Base-by-base conservation (phyloP, 2,797 vertebrate species). In the Syngnathus acus region DNA sequence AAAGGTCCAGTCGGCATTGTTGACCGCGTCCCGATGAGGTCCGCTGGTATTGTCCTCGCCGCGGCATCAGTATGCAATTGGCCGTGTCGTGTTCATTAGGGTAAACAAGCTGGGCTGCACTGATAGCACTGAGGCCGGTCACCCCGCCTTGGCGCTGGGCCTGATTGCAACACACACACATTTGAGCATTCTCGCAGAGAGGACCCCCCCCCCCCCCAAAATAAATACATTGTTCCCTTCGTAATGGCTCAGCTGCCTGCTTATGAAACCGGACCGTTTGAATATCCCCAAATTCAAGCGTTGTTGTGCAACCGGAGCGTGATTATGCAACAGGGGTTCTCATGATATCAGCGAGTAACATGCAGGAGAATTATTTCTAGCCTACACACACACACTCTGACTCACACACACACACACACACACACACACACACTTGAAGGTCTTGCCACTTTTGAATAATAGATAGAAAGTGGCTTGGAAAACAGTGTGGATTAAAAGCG, bases 101-200 rank as follows among this genome's bases (percentile, higher is more conserved):
- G 74, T 82, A 87, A 90, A 88, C 86, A 89, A 79, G 80, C 87
- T 88, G 86, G 55, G 82, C 73, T 79, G 74, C 78, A 72, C 78
- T 84, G 89, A 89, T 88, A 88, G 83, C 82, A 79, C 67, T 48
- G 72, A 70, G 75, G 68, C 79, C 79, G 76, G 81, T 82, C 79
- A 82, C 79, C 80, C 73, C 64, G 68, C 51, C 69, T 75, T 82
- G 74, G 78, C 81, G 80, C 73, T 66, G 72, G 80, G 78, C 40
- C 81, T 76, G 78, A 81, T 74, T 75, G 82, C 75, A 79, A 76
- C 74, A 81, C 72, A 79, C 75, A 37, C 57, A 60, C 51, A 26
- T 32, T 32, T 32, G 26, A 32, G 26, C 26, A 32, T 32, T 32
- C 62, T 65, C 72, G 60, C 55, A 45, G 0, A 47, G 50, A 72